phyloP scores from a whole-genome alignment of 2,797 vertebrate species.

The Oophaga sylvatica region DNA sequence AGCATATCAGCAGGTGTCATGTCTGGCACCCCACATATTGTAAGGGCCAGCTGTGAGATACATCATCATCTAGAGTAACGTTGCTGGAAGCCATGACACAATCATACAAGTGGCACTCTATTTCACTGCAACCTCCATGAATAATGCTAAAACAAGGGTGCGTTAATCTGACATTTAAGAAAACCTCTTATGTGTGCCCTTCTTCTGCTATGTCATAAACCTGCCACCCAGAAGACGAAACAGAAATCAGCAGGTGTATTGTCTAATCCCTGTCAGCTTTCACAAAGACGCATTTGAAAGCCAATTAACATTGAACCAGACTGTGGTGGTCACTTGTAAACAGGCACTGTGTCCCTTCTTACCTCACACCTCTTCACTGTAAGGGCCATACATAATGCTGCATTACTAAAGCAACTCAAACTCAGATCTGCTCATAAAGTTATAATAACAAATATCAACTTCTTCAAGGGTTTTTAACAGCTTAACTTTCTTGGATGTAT shows the following conservation, averaged over 20 bases:
- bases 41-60: constrained; percentile 42
- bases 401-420: background rate
- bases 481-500: background rate
- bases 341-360: background rate
- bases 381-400: background rate
- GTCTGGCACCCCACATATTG: constrained; percentile 14
- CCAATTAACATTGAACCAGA: constrained; percentile 44
- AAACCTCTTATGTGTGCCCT: constrained; percentile 46
- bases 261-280: constrained; percentile 40
- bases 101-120: constrained; percentile 38
- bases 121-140: constrained; percentile 23
- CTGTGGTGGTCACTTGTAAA: constrained; percentile 27
- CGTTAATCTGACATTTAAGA: constrained; percentile 28
- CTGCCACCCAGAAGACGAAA: constrained; percentile 53
- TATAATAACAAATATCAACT: background rate
- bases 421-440: background rate
- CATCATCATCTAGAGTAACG: constrained; percentile 36
- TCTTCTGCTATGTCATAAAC: constrained; percentile 36
- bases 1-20: constrained; percentile 42
- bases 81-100: constrained; percentile 43
- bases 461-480: background rate
- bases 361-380: background rate
- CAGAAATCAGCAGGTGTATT: constrained; percentile 46
- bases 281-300: constrained; percentile 47
- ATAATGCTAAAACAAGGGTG: constrained; percentile 46